Evolutionary conservation across 2,888 invertebrate species (phyloP).

Genomic region (Cheilosia variabilis): DNA sequence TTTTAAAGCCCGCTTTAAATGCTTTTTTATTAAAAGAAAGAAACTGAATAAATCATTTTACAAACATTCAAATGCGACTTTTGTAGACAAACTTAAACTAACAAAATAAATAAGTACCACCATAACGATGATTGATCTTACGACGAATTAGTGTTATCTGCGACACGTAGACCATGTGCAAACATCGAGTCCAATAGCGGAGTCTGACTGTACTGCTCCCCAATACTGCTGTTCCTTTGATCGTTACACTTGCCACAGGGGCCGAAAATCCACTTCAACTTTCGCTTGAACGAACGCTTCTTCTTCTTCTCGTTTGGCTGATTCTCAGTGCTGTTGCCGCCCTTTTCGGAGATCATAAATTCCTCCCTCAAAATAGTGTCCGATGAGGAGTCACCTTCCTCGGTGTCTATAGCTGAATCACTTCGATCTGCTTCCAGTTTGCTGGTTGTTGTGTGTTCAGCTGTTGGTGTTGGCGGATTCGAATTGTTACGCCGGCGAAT

Average conservation of each 20-base stretch:
- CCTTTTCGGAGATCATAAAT: constrained; percentile 55
- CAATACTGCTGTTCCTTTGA: constrained; percentile 74
- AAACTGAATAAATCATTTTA: constrained; percentile 35
- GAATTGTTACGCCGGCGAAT: constrained; percentile 76
- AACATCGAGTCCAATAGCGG: constrained; percentile 77
- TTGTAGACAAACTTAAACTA: constrained; percentile 21
- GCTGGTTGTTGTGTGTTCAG: constrained; percentile 59
- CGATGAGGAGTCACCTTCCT: constrained; percentile 75
- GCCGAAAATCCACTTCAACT: constrained; percentile 79
- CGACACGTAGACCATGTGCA: constrained; percentile 47
- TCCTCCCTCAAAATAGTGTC: constrained; percentile 51
- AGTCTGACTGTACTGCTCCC: constrained; percentile 78
- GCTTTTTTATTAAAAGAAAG: constrained; percentile 24
- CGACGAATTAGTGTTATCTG: constrained; percentile 49
- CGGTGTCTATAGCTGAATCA: constrained; percentile 81
- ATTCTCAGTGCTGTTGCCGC: constrained; percentile 25
- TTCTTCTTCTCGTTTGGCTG: constrained; percentile 36
- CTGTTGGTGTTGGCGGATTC: constrained; percentile 52
- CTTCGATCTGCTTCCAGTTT: constrained; percentile 78
- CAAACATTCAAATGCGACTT: constrained; percentile 35
- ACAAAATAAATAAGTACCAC: constrained; percentile 16
- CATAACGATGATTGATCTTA: constrained; percentile 10
- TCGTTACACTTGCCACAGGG: constrained; percentile 80
- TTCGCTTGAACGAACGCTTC: constrained; percentile 77
- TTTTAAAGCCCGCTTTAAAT: constrained; percentile 71